These are phyloP conservation scores for Accipiter cooperii DNA, from an alignment of 2,113 vertebrate genomes.

Conservation along the genomic window DNA sequence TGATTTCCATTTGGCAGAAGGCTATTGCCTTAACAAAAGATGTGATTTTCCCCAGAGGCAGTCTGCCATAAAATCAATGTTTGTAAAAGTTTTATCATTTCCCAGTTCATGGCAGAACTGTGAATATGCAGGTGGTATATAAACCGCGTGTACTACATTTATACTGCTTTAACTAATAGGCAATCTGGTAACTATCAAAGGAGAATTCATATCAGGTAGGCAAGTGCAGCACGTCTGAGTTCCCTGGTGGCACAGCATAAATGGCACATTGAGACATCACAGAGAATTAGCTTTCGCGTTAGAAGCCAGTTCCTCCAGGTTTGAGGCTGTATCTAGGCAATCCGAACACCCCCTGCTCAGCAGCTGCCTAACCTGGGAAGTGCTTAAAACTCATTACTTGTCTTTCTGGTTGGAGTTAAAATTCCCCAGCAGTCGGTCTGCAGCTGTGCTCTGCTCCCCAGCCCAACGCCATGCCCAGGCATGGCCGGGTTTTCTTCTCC, in stretches of 20 bases:
- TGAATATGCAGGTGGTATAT: conserved; percentile 21
- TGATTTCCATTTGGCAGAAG: conserved; percentile 5
- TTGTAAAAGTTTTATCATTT: conserved; percentile 8
- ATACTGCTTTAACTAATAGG: conserved; percentile 47
- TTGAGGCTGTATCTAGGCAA: not conserved
- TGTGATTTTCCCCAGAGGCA: conserved; percentile 1
- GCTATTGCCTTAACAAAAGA: not conserved
- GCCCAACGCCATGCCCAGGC: rapidly evolving
- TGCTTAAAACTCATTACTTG: not conserved
- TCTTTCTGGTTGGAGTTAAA: not conserved
- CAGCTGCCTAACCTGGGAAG: not conserved
- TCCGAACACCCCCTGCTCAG: not conserved
- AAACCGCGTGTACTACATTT: not conserved
- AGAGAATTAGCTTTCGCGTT: not conserved
- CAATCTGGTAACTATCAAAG: conserved; percentile 49
- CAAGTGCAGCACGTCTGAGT: not conserved
- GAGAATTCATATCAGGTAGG: not conserved
- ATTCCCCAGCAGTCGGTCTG: not conserved
- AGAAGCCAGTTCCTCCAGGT: not conserved
- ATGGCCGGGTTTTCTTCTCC: rapidly evolving
- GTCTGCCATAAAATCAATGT: not conserved
- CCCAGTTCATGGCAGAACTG: not conserved
- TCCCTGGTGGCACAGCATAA: not conserved
- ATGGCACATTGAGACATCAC: conserved; percentile 14
- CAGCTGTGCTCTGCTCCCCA: not conserved